Evolutionary conservation across 2,888 invertebrate genomes (phyloP).

Genomic region (Strigamia transsilvanica): DNA sequence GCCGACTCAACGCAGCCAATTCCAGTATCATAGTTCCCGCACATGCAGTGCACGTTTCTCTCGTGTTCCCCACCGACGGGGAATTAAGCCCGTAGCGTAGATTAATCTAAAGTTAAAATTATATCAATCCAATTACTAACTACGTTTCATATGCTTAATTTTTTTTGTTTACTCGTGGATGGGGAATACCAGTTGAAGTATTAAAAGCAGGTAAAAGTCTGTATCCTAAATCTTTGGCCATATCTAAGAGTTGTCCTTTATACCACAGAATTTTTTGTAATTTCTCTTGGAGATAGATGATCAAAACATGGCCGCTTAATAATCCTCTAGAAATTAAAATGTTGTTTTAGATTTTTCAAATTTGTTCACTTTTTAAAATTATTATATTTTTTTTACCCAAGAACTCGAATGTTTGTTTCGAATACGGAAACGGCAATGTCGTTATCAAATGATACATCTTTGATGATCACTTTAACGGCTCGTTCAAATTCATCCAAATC

Average conservation of each 20-base stretch:
- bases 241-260: slow-evolving; percentile 81
- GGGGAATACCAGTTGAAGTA: slow-evolving; percentile 95
- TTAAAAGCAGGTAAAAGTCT: slow-evolving; percentile 97
- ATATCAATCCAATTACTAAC: background rate
- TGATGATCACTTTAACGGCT: slow-evolving; percentile 84
- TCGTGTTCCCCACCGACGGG: slow-evolving; percentile 75
- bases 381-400: slow-evolving; percentile 77
- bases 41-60: slow-evolving; percentile 97
- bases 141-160: background rate
- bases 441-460: slow-evolving; percentile 88
- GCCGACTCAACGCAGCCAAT: slow-evolving; percentile 92
- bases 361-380: background rate
- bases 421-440: slow-evolving; percentile 97
- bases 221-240: slow-evolving; percentile 93
- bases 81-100: slow-evolving; percentile 82
- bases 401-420: slow-evolving; percentile 95
- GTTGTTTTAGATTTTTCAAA: background rate
- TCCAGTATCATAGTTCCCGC: slow-evolving; percentile 98
- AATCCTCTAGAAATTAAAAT: slow-evolving; percentile 74
- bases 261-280: slow-evolving; percentile 83
- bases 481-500: slow-evolving; percentile 94
- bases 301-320: slow-evolving; percentile 89
- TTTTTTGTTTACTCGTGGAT: slow-evolving; percentile 76
- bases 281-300: slow-evolving; percentile 80
- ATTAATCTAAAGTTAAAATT: slow-evolving; percentile 71